phyloP scores from a whole-genome alignment of 2,113 vertebrate species.

The Scartelaos histophorus region DNA sequence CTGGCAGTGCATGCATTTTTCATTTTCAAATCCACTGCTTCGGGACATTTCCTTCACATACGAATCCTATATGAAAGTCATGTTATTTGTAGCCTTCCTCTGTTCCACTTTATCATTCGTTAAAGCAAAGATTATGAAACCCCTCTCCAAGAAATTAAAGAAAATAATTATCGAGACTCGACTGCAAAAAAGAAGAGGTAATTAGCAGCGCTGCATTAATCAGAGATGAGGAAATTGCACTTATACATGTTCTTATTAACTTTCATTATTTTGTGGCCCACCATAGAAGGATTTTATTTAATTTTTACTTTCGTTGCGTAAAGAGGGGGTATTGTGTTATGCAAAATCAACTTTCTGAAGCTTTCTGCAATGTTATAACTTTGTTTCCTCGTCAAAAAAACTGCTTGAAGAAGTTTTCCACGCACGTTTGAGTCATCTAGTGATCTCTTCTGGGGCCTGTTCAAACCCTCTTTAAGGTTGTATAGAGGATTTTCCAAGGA shows the following conservation, averaged over 20 bases:
- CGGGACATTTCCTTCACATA: conserved; percentile 15
- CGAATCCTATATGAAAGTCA: background rate
- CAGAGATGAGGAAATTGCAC: conserved; percentile 69
- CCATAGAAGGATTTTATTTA: conserved; percentile 56
- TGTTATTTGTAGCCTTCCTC: conserved; percentile 15
- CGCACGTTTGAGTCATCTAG: too few relatives aligned
- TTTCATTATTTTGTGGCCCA: conserved; percentile 67
- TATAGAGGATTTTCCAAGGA: too few relatives aligned
- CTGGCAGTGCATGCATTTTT: conserved; percentile 2
- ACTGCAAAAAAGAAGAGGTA: conserved; percentile 49
- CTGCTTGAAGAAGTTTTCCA: too few relatives aligned
- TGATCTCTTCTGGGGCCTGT: too few relatives aligned
- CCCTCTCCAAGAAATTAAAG: conserved; percentile 43
- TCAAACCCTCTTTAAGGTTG: too few relatives aligned
- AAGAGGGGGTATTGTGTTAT: conserved; percentile 43
- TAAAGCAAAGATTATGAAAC: conserved; percentile 28
- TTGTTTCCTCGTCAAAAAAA: too few relatives aligned
- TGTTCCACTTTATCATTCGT: conserved; percentile 17
- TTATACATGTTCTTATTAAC: conserved; percentile 68
- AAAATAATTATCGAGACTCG: conserved; percentile 62
- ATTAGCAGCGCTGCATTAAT: conserved; percentile 74
- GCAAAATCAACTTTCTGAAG: too few relatives aligned
- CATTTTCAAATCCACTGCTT: conserved; percentile 30
- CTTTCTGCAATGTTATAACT: too few relatives aligned
- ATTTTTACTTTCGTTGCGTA: conserved; percentile 20